Conservation (phyloP, 2,888 invertebrate species). For the Acanthosepion lycidas region DNA sequence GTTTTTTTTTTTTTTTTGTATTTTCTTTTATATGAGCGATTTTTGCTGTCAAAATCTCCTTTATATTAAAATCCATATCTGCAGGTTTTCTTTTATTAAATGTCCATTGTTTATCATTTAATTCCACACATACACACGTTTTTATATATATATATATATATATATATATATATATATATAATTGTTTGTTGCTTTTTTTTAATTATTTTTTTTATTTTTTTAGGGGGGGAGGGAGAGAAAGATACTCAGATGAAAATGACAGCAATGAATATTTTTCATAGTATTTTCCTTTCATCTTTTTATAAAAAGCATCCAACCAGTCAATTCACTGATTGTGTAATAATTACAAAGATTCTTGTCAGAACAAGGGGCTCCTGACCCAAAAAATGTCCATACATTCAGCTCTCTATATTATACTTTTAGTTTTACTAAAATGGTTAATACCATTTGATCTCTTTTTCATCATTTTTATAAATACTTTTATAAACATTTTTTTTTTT, state of each 20-base stretch:
- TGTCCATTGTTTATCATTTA: background rate
- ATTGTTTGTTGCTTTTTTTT: background rate
- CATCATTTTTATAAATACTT: background rate
- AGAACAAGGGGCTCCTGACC: background rate
- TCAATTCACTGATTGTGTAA: background rate
- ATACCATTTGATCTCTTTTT: background rate
- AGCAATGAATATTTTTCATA: background rate
- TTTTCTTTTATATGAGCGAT: background rate
- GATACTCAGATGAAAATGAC: background rate
- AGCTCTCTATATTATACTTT: conserved; percentile 21
- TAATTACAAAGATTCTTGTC: background rate
- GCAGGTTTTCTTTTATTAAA: background rate
- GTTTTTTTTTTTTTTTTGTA: background rate
- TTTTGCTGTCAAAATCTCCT: background rate
- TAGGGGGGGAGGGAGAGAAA: background rate
- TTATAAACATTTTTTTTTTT: conserved; percentile 12
- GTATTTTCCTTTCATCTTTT: background rate
- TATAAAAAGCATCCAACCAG: conserved; percentile 2
- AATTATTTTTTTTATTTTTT: background rate
- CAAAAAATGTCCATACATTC: background rate
- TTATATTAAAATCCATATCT: background rate
- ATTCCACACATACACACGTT: background rate
- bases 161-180: background rate
- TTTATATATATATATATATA: background rate
- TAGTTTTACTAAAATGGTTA: background rate